Conservation (phyloP, 2,888 invertebrate genomes). For the Chrysolina americana region DNA sequence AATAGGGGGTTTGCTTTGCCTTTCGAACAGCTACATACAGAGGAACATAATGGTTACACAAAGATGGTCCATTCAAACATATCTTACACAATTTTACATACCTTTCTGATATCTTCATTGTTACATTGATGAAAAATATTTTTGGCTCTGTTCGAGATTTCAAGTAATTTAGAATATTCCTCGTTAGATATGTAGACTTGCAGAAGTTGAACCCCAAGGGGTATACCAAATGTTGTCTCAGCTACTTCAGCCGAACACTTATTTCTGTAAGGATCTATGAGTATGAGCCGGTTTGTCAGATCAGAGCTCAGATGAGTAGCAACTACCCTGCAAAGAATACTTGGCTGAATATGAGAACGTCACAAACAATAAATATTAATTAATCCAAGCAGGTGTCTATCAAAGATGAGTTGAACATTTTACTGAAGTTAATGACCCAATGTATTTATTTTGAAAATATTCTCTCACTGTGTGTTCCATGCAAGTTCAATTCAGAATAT, state of each 20-base stretch:
- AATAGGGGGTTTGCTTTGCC: too few relatives aligned
- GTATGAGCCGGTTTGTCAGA: slow-evolving; percentile 83
- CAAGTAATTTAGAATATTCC: slow-evolving; percentile 73
- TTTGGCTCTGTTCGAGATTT: slow-evolving; percentile 69
- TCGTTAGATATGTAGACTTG: slow-evolving; percentile 81
- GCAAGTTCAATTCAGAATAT: too few relatives aligned
- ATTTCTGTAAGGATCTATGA: slow-evolving; percentile 87
- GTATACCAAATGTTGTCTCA: slow-evolving; percentile 79
- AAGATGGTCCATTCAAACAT: not conserved
- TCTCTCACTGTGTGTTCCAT: too few relatives aligned
- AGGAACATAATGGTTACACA: too few relatives aligned
- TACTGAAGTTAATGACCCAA: too few relatives aligned
- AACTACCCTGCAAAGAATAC: slow-evolving; percentile 76
- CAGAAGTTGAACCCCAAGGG: slow-evolving; percentile 85
- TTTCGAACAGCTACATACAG: too few relatives aligned
- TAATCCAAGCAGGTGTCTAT: too few relatives aligned
- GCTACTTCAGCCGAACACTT: slow-evolving; percentile 85
- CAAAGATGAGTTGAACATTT: too few relatives aligned
- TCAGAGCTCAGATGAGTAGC: slow-evolving; percentile 83
- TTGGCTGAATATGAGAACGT: too few relatives aligned
- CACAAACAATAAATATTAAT: too few relatives aligned
- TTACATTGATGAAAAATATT: slow-evolving; percentile 63
- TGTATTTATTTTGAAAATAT: too few relatives aligned
- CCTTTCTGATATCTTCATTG: slow-evolving; percentile 59
- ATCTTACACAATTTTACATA: slow-evolving; percentile 31